Base-by-base conservation (phyloP, 1,140 invertebrate genomes). In the Pachyrhynchus sulphureomaculatus region DNA sequence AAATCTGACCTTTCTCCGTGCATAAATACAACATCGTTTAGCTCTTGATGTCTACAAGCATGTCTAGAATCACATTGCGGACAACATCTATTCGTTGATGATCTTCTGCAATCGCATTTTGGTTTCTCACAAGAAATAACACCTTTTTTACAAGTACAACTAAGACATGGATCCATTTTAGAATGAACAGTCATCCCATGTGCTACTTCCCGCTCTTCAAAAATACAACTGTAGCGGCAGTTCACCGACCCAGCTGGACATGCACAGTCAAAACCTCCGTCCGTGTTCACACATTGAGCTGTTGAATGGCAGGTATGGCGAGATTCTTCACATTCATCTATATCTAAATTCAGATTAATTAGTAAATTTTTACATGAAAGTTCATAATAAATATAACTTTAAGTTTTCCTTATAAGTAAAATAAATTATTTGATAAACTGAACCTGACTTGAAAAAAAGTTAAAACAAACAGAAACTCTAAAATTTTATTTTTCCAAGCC, bases 301-400 rank as follows among this genome's bases (percentile, higher is more conserved):
- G 81, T 84, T 36, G 81, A 82, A 74, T 89, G 87, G 75, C 90
- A 92, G 55, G 88, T 90, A 76, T 92, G 86, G 56, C 82, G 85
- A 36, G 86, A 84, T 69, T 86, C 84, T 61, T 80, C 78, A 77
- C 93, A 95, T 79, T 96, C 93, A 76, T 96, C 86, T 49, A 95
- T 84, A 82, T 96, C 93, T 91, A 74, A 15, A 82, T 78, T 64
- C 55, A 60, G 12, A 4, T 48, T 37, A 45, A 60, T 69, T 54
- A 56, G 63, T 44, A n/a, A n/a, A n/a, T n/a, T n/a, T n/a, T n/a
- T n/a, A n/a, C n/a, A n/a, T n/a, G n/a, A n/a, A n/a, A n/a, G n/a
- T n/a, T n/a, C n/a, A n/a, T n/a, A n/a, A n/a, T n/a, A n/a, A n/a
- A n/a, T n/a, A n/a, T n/a, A n/a, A n/a, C n/a, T n/a, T n/a, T n/a